Conservation (phyloP, 2,888 invertebrate genomes). For the Orgyia antiqua region DNA sequence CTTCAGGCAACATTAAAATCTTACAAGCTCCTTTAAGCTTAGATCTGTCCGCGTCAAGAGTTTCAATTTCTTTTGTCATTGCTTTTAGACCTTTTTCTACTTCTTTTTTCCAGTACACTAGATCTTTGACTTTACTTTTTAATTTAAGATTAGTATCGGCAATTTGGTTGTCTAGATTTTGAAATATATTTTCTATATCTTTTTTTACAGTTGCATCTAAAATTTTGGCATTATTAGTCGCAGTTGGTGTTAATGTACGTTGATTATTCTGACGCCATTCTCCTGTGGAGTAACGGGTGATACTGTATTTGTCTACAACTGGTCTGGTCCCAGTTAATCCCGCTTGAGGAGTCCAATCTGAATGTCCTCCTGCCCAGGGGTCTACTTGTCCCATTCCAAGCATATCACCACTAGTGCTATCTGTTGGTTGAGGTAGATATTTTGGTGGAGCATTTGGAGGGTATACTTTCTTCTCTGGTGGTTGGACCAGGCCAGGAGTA, state of each 20-base stretch:
- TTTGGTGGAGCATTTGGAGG: slow-evolving; percentile 55
- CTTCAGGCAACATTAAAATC: slow-evolving; percentile 83
- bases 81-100: slow-evolving; percentile 80
- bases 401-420: slow-evolving; percentile 61
- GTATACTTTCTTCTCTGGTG: slow-evolving; percentile 45
- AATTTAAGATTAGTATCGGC: slow-evolving; percentile 60
- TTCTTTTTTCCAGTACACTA: slow-evolving; percentile 83
- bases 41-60: slow-evolving; percentile 80
- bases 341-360: slow-evolving; percentile 85
- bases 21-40: slow-evolving; percentile 82
- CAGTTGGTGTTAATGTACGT: slow-evolving; percentile 59
- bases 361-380: slow-evolving; percentile 87
- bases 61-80: slow-evolving; percentile 81
- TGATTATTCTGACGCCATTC: slow-evolving; percentile 84
- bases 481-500: slow-evolving; percentile 50
- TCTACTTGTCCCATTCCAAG: slow-evolving; percentile 69
- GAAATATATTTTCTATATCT: slow-evolving; percentile 75
- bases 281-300: slow-evolving; percentile 84
- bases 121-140: slow-evolving; percentile 41
- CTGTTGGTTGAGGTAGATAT: slow-evolving; percentile 61
- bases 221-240: slow-evolving; percentile 48
- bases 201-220: slow-evolving; percentile 39
- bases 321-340: slow-evolving; percentile 87
- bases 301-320: slow-evolving; percentile 87
- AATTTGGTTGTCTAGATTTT: slow-evolving; percentile 71